Conservation (phyloP, 2,888 invertebrate genomes). For the Adineta ricciae region DNA sequence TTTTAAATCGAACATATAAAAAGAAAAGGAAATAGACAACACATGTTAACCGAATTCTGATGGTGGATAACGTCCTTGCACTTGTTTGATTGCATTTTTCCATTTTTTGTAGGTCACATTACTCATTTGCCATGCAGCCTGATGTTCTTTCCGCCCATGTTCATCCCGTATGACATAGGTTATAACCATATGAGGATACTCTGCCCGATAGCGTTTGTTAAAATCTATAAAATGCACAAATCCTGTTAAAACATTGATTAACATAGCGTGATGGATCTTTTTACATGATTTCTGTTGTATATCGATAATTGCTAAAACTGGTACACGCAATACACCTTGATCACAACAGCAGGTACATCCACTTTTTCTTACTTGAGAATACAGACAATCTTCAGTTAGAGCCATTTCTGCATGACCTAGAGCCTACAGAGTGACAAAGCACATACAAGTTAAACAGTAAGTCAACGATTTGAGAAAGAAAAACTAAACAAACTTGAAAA, state of each 20-base stretch:
- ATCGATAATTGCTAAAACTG: neutral
- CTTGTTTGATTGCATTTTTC: neutral
- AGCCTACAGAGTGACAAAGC: neutral
- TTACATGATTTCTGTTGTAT: neutral
- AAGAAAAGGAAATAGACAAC: no score
- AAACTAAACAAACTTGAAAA: neutral
- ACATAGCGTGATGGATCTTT: no score
- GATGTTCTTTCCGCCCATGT: neutral
- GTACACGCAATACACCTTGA: neutral
- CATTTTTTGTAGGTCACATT: neutral
- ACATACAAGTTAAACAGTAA: no score
- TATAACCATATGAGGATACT: neutral
- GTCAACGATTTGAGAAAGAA: neutral
- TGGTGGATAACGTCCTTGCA: neutral
- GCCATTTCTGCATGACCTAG: neutral
- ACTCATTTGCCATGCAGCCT: neutral
- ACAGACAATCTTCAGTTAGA: neutral
- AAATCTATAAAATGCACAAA: neutral
- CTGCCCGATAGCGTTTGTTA: neutral
- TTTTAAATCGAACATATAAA: no score
- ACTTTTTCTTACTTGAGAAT: neutral
- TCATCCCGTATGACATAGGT: neutral
- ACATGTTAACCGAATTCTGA: neutral
- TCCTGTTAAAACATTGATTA: no score
- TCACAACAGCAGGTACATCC: neutral